Evolutionary conservation across 1,140 invertebrate genomes (phyloP).

Genomic region (Lysiphlebus fabarum): DNA sequence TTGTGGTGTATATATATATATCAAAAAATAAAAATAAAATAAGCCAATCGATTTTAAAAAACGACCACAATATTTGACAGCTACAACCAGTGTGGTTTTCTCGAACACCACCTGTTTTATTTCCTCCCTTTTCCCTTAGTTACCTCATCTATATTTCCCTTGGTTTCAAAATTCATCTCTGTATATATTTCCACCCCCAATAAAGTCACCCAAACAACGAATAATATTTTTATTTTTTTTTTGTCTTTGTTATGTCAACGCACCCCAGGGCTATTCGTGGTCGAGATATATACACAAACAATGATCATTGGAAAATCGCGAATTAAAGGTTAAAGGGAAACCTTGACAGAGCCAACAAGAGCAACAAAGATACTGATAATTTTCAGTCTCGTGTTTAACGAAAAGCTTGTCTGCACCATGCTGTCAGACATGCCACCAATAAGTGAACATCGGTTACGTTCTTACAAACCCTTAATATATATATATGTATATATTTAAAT

Average conservation of each 20-base stretch:
- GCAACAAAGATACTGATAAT: constrained; percentile 3
- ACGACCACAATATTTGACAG: constrained; percentile 54
- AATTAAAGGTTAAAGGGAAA: too few relatives aligned
- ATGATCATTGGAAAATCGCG: background rate
- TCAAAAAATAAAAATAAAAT: constrained; percentile 15
- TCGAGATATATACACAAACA: background rate
- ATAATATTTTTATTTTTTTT: too few relatives aligned
- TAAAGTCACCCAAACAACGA: too few relatives aligned
- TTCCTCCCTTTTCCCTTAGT: constrained; percentile 10
- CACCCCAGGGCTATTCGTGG: too few relatives aligned
- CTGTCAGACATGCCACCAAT: constrained; percentile 55
- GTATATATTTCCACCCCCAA: too few relatives aligned
- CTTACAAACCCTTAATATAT: constrained; percentile 44
- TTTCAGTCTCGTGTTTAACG: constrained; percentile 23
- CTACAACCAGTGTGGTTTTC: constrained; percentile 43
- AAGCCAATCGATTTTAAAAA: constrained; percentile 52
- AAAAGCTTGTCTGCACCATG: constrained; percentile 42
- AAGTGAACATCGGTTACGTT: constrained; percentile 54
- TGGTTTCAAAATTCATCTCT: background rate
- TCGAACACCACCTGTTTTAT: constrained; percentile 52
- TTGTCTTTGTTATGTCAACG: too few relatives aligned
- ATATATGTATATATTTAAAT: constrained; percentile 27
- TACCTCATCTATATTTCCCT: background rate
- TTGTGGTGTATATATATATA: background rate
- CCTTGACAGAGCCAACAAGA: background rate